Conservation (phyloP, 35 echinoderm and acorn worm genomes). For the Apostichopus japonicus region DNA sequence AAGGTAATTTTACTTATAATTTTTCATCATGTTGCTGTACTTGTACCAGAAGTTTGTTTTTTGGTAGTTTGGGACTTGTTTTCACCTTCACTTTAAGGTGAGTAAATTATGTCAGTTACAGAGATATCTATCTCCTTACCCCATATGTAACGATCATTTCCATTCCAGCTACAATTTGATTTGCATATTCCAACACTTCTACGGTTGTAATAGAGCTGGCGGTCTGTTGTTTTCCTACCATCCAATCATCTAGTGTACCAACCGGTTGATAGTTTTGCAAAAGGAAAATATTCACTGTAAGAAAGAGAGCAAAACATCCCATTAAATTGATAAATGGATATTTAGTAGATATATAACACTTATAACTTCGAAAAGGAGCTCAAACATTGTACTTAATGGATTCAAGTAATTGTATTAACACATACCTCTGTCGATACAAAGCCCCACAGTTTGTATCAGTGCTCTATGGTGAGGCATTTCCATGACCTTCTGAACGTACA, state of each 20-base stretch:
- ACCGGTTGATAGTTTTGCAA: background rate
- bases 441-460: background rate
- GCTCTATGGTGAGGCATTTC: background rate
- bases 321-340: no score
- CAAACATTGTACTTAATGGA: no score
- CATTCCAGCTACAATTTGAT: background rate
- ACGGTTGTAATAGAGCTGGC: background rate
- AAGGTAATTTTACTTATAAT: no score
- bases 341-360: no score
- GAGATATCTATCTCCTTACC: background rate
- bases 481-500: background rate
- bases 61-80: no score
- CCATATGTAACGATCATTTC: background rate
- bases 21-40: no score
- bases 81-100: background rate
- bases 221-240: background rate
- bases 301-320: background rate
- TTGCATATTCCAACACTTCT: background rate
- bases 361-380: no score
- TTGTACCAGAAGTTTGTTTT: no score
- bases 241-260: background rate
- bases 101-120: background rate
- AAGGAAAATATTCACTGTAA: background rate
- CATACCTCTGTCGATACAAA: constrained; percentile 4
- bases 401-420: background rate